phyloP scores from a whole-genome alignment of 2,888 invertebrate species.

The Clistopyga incitator region DNA sequence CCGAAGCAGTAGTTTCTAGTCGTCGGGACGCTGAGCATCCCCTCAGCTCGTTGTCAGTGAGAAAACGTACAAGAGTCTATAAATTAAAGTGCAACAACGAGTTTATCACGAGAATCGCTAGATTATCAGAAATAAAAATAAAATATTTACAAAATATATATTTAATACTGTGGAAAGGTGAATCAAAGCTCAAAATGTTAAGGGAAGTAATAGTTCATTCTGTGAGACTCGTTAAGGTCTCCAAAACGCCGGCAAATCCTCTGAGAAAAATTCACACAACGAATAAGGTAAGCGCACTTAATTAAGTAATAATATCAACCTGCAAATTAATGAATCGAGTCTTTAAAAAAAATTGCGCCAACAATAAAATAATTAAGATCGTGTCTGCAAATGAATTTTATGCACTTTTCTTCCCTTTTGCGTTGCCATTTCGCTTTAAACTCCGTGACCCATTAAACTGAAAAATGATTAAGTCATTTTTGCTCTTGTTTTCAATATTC shows the following conservation, averaged over 20 bases:
- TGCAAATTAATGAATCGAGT: not conserved
- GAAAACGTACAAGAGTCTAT: constrained; percentile 1
- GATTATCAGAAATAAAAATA: constrained; percentile 2
- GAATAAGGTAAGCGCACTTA: constrained; percentile 70
- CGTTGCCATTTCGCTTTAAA: not conserved
- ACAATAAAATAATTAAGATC: not conserved
- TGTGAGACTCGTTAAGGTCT: constrained; percentile 72
- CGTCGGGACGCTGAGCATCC: constrained; percentile 73
- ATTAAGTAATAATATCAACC: not conserved
- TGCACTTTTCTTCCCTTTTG: not conserved
- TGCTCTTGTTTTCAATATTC: too few relatives aligned
- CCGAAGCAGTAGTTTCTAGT: constrained; percentile 73
- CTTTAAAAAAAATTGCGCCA: not conserved
- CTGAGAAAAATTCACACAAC: constrained; percentile 75
- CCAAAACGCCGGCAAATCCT: constrained; percentile 70
- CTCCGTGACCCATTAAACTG: too few relatives aligned
- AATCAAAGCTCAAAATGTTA: constrained; percentile 65
- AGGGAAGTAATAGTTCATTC: constrained; percentile 67
- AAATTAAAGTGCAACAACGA: not conserved
- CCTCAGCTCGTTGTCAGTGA: constrained; percentile 58
- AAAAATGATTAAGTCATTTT: too few relatives aligned
- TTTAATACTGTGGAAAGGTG: constrained; percentile 11
- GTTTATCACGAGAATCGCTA: not conserved
- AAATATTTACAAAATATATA: not conserved
- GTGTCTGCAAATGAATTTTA: not conserved